Conservation (phyloP, 1,140 invertebrate species). For the Augochlora pura region DNA sequence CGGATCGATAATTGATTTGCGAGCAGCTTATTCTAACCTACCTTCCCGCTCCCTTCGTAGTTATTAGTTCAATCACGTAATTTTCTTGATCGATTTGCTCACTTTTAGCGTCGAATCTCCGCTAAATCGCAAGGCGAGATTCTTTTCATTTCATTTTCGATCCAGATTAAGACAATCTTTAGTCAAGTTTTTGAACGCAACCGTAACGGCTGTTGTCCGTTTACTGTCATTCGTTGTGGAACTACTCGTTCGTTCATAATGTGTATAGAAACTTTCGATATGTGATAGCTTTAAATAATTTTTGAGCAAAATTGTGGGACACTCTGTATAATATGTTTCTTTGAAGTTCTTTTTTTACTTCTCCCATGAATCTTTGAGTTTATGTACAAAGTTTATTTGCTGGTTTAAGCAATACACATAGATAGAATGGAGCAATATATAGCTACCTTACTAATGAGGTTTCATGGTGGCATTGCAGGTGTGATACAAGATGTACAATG, state of each 20-base stretch:
- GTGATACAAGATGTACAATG: constrained; percentile 94
- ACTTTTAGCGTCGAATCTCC: constrained; percentile 3
- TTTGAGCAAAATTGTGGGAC: too few relatives aligned
- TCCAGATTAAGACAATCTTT: neutral
- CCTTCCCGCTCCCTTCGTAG: constrained; percentile 30
- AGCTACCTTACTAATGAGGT: neutral
- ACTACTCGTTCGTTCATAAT: constrained; percentile 1
- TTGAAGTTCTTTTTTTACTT: too few relatives aligned
- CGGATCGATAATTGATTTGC: constrained; percentile 68
- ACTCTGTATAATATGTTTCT: too few relatives aligned
- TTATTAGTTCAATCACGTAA: constrained; percentile 37
- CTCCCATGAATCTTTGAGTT: too few relatives aligned
- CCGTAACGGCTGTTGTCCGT: constrained; percentile 15
- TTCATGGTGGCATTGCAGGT: constrained; percentile 15
- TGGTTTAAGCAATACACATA: too few relatives aligned
- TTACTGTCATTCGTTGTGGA: constrained; percentile 37
- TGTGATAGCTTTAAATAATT: too few relatives aligned
- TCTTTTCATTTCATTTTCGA: neutral
- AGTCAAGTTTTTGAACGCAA: constrained; percentile 31
- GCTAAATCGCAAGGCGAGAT: neutral
- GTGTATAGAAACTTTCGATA: neutral
- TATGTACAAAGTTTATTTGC: too few relatives aligned
- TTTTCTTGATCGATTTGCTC: constrained; percentile 4
- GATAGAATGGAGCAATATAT: neutral
- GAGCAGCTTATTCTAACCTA: constrained; percentile 65